Conservation (phyloP, 2,113 vertebrate species). For the Prunella fulvescens region DNA sequence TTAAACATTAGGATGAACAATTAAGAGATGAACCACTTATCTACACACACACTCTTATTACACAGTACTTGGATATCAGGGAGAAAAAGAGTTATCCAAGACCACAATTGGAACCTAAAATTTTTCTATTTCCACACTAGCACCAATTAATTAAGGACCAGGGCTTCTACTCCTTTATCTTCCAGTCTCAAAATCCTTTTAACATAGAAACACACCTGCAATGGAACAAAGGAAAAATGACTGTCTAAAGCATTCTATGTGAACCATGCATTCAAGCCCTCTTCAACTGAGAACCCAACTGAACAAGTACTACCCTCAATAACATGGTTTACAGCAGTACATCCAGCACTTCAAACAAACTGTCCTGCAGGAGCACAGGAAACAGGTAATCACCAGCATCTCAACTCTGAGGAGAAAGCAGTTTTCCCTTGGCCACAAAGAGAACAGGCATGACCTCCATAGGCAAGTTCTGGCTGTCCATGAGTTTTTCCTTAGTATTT, state of each 20-base stretch:
- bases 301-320: not conserved
- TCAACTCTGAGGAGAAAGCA: not conserved
- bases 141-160: not conserved
- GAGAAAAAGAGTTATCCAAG: not conserved
- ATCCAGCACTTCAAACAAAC: not conserved
- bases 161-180: not conserved
- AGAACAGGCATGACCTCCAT: not conserved
- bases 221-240: not conserved
- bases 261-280: not conserved
- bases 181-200: not conserved
- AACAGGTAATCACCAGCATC: not conserved
- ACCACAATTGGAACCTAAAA: not conserved
- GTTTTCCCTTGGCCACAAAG: not conserved
- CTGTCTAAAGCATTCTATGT: not conserved
- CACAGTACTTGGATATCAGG: not conserved
- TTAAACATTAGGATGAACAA: not conserved
- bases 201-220: not conserved
- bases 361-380: not conserved
- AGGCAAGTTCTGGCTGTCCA: not conserved
- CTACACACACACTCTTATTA: not conserved
- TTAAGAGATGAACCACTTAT: not conserved
- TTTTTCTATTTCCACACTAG: not conserved
- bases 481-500: not conserved
- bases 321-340: not conserved
- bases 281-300: not conserved